Percentiles rank a stretch among this genome's conserved stretches.
Conservation (phyloP, 2,888 invertebrate genomes). For the Bombylius major region DNA sequence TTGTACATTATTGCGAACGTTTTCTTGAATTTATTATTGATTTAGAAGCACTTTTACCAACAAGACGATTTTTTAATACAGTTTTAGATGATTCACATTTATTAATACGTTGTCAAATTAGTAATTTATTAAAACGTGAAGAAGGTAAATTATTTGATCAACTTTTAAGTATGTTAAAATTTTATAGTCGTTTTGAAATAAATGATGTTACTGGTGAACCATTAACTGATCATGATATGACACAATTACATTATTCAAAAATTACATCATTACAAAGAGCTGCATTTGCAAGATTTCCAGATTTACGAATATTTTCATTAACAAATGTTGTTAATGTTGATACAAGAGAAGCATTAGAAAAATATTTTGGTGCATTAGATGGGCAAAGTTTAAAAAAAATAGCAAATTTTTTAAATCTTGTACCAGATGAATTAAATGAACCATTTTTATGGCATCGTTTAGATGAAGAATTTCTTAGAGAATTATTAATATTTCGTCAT, state of each 20-base stretch:
- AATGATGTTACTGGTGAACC: slow-evolving; percentile 93
- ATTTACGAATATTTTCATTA: slow-evolving; percentile 73
- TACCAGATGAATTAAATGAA: slow-evolving; percentile 59
- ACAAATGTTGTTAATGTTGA: slow-evolving; percentile 95
- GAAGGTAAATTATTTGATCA: slow-evolving; percentile 83
- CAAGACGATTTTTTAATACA: slow-evolving; percentile 91
- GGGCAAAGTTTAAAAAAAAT: slow-evolving; percentile 71
- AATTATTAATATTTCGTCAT: slow-evolving; percentile 76
- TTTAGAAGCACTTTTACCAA: slow-evolving; percentile 87
- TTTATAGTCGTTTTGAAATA: slow-evolving; percentile 95
- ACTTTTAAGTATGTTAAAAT: slow-evolving; percentile 88
- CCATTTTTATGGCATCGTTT: slow-evolving; percentile 56
- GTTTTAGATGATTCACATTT: slow-evolving; percentile 91
- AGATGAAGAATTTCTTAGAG: slow-evolving; percentile 71
- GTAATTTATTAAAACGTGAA: slow-evolving; percentile 54
- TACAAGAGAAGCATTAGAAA: slow-evolving; percentile 65
- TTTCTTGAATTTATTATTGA: slow-evolving; percentile 94
- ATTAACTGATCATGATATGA: slow-evolving; percentile 86
- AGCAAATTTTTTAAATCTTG: slow-evolving; percentile 73
- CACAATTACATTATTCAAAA: slow-evolving; percentile 81
- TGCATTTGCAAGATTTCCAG: slow-evolving; percentile 81
- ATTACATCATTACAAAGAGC: slow-evolving; percentile 89
- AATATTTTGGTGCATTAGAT: slow-evolving; percentile 65
- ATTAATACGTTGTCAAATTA: slow-evolving; percentile 77
- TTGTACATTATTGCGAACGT: slow-evolving; percentile 75